Conservation (phyloP, 2,888 invertebrate species). For the Lissocephala sabroskyi region DNA sequence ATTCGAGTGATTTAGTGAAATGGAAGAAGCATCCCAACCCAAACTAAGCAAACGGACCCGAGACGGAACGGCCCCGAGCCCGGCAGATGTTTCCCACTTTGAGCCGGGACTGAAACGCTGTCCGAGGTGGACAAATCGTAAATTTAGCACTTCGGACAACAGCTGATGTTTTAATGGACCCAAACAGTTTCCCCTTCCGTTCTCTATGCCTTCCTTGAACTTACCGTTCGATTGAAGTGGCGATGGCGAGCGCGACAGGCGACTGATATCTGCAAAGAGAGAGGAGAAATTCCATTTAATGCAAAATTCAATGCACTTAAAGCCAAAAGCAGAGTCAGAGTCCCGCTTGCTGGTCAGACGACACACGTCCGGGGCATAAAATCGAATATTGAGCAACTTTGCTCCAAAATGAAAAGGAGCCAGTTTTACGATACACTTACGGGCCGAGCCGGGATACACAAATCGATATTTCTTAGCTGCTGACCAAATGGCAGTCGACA, state of each 20-base stretch:
- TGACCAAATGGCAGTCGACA: slow-evolving; percentile 39
- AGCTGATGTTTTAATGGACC: slow-evolving; percentile 44
- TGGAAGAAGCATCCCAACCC: too few species aligned
- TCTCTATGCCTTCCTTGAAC: too few species aligned
- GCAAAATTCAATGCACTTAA: slow-evolving; percentile 20
- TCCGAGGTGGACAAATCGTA: slow-evolving; percentile 66
- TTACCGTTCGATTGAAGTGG: slow-evolving; percentile 84
- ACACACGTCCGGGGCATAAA: slow-evolving; percentile 28
- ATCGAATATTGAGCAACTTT: not conserved
- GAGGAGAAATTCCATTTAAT: slow-evolving; percentile 9
- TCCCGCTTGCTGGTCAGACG: slow-evolving; percentile 5
- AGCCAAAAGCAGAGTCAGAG: slow-evolving; percentile 3
- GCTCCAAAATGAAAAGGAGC: not conserved
- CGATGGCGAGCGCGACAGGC: slow-evolving; percentile 84
- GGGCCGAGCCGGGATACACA: slow-evolving; percentile 17
- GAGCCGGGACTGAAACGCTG: not conserved
- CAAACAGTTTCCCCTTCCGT: too few species aligned
- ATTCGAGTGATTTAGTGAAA: slow-evolving; percentile 52
- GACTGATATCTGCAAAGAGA: slow-evolving; percentile 73
- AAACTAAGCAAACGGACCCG: too few species aligned
- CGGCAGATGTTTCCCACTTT: slow-evolving; percentile 53
- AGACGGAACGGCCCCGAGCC: slow-evolving; percentile 13
- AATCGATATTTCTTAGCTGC: slow-evolving; percentile 44
- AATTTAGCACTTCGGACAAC: slow-evolving; percentile 59
- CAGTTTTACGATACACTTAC: slow-evolving; percentile 18